These are phyloP conservation scores for Australoheros scitulus DNA, from an alignment of 2,113 vertebrate genomes.

Conservation along the genomic window DNA sequence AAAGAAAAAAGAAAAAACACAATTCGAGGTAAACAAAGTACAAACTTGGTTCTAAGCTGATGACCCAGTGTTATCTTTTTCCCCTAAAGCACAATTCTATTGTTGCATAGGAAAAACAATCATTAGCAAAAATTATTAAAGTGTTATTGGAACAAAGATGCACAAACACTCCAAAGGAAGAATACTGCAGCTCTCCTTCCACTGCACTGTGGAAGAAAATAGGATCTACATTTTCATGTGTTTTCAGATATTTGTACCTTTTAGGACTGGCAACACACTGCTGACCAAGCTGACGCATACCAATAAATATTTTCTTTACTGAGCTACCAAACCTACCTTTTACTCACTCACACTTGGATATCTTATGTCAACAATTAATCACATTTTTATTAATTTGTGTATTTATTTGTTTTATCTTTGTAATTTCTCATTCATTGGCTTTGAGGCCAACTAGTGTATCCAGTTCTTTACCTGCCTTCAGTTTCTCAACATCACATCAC, in stretches of 20 bases:
- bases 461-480: not conserved
- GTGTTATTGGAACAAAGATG: not conserved
- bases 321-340: not conserved
- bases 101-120: not conserved
- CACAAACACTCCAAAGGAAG: not conserved
- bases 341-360: too few relatives aligned
- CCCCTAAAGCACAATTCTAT: not conserved
- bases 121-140: slow-evolving; percentile 12
- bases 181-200: not conserved
- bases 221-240: fast-evolving
- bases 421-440: not conserved
- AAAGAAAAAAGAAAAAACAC: not conserved
- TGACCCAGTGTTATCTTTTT: not conserved
- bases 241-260: not conserved
- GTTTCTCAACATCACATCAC: not conserved
- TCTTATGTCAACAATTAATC: not conserved
- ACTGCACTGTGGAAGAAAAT: not conserved
- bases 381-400: not conserved
- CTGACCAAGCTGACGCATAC: fast-evolving
- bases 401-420: not conserved
- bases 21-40: slow-evolving; percentile 28
- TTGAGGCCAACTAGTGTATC: not conserved
- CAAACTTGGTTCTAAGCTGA: not conserved
- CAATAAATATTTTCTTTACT: not conserved
- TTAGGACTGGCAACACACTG: not conserved